Conservation (phyloP, 2,113 vertebrate genomes). For the Numenius arquata region DNA sequence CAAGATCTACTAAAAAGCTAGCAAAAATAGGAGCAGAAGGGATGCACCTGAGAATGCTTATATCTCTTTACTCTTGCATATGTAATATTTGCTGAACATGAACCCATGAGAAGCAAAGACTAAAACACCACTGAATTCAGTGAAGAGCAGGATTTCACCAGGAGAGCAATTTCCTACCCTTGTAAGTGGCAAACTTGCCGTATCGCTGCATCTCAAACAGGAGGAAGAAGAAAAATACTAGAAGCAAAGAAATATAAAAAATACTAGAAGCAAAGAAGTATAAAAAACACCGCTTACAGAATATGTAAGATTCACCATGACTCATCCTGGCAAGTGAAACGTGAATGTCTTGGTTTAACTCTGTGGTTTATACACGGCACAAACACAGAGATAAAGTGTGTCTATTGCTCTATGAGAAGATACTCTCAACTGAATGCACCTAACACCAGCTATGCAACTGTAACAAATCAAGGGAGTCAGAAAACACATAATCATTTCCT, state of each 20-base stretch:
- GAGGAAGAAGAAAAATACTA: background rate
- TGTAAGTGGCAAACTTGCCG: background rate
- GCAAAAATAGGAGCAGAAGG: background rate
- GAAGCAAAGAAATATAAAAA: background rate
- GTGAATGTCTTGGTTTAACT: background rate
- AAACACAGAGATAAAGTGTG: background rate
- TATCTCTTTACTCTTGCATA: background rate
- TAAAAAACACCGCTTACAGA: background rate
- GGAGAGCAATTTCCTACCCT: background rate
- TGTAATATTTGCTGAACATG: background rate
- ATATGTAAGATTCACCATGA: background rate
- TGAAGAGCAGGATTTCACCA: background rate
- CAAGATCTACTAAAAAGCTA: background rate
- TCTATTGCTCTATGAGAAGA: background rate
- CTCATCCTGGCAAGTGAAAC: background rate
- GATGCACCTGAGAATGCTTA: background rate
- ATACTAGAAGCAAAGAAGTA: background rate
- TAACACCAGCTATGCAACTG: background rate
- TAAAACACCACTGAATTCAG: background rate
- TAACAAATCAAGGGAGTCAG: background rate
- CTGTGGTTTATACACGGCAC: background rate
- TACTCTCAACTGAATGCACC: background rate
- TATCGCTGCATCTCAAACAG: background rate
- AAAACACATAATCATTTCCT: background rate
- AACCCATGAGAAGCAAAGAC: background rate